Base-by-base conservation (phyloP, 1,140 invertebrate genomes). In the Cyclargus thomasi region DNA sequence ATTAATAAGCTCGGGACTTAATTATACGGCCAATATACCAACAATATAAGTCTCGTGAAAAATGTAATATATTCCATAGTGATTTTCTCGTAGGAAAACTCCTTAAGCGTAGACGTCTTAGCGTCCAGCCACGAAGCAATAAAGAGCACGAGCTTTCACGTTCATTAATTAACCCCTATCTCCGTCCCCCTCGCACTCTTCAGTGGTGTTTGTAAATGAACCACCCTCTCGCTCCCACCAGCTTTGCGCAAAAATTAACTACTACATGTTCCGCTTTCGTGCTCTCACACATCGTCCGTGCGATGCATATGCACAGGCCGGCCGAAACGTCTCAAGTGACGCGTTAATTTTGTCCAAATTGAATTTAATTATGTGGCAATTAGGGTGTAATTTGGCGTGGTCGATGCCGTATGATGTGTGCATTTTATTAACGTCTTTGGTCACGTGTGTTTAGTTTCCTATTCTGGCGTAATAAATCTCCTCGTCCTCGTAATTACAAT, bases 241-340 rank as follows among this genome's bases (percentile, higher is more conserved):
- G 88, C 90, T 91, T 91, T 91, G 90, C 90, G 90, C 90, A 91
- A 91, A 91, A 91, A 91, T 91, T 91, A 91, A 91, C 86, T 84
- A 87, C 85, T 88, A 88, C 87, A 87, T 80, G 80, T 80, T 83
- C 80, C 79, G 78, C 77, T 82, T 81, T 82, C 74, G 76, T 81
- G 80, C 81, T 81, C 85, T 78, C 83, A 85, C 84, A 90, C 84
- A 80, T 79, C 73, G 77, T 77, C 71, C 74, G 76, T 72, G 77
- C 78, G 82, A 81, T 88, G 86, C 86, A 90, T 88, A 88, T 90
- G 86, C 87, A 90, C 79, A 77, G 70, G 57, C 71, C 39, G 62
- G 47, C 64, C 64, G 68, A 55, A 81, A 83, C 65, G 78, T 67
- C 78, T 65, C 67, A 81, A 82, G 73, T 76, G 69, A 67, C 63